These are phyloP conservation scores for Ptilorrhoa leucosticta DNA, from an alignment of 2,113 vertebrate species.

Conservation along the genomic window DNA sequence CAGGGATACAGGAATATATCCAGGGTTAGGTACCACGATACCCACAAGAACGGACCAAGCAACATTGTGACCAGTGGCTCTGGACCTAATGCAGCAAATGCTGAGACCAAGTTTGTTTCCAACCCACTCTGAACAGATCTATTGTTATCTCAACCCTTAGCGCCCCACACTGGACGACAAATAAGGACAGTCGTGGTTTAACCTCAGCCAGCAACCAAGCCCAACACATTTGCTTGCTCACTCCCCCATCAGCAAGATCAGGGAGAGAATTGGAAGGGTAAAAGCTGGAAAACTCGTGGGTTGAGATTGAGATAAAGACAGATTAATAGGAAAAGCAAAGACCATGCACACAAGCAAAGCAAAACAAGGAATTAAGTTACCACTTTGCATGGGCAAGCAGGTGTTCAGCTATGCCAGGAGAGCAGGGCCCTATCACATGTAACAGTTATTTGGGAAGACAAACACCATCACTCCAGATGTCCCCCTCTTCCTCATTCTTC, in stretches of 20 bases:
- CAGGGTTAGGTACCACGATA: neutral
- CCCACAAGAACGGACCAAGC: neutral
- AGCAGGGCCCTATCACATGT: neutral
- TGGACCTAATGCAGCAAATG: neutral
- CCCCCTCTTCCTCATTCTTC: neutral
- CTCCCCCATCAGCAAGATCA: neutral
- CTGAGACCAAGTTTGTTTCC: neutral
- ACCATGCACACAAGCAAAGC: neutral
- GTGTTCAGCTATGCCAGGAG: neutral
- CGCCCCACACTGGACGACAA: neutral
- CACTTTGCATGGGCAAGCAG: neutral
- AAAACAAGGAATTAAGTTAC: neutral
- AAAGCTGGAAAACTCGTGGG: neutral
- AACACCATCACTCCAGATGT: neutral
- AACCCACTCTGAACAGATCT: neutral
- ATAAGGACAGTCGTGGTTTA: neutral
- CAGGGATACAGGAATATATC: neutral
- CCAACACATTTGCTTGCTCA: accelerated
- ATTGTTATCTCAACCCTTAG: neutral
- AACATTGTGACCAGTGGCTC: neutral
- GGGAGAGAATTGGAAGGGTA: neutral
- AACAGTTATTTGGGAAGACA: neutral
- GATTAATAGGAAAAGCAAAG: neutral
- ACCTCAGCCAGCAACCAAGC: neutral
- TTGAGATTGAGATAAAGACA: neutral